Conservation (phyloP, 2,113 vertebrate species). For the Phocoena sinus region DNA sequence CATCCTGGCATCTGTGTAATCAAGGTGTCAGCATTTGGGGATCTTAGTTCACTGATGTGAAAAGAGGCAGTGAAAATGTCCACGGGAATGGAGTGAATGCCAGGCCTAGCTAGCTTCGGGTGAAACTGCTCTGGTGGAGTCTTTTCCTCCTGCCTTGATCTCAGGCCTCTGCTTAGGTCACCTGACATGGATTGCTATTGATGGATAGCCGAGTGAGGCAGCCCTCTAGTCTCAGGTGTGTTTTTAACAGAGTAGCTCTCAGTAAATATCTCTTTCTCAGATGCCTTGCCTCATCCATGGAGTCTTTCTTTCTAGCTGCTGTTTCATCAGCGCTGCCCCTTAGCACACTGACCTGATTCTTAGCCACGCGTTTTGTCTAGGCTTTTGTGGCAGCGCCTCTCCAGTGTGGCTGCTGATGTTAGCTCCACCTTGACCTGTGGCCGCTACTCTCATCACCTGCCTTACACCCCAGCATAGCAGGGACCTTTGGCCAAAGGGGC, state of each 20-base stretch:
- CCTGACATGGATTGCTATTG: constrained; percentile 39
- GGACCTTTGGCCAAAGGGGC: background rate
- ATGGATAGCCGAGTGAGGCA: constrained; percentile 43
- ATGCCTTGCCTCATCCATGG: constrained; percentile 26
- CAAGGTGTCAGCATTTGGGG: background rate
- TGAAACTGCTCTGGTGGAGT: background rate
- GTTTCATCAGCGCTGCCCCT: constrained; percentile 38
- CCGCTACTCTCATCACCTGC: background rate
- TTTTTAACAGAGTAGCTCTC: constrained; percentile 61
- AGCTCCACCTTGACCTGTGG: background rate
- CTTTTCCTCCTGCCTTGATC: constrained; percentile 44
- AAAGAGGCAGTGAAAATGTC: background rate
- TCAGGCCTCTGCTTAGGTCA: constrained; percentile 29
- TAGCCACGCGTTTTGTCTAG: background rate
- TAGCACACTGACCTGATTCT: constrained; percentile 61
- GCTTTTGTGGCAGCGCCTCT: background rate
- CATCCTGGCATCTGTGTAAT: background rate
- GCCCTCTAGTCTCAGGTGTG: constrained; percentile 53
- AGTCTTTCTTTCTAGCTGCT: constrained; percentile 45
- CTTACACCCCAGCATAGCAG: accelerated
- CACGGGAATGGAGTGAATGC: background rate
- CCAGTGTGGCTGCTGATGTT: background rate
- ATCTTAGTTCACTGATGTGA: background rate
- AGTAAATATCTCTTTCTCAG: constrained; percentile 56
- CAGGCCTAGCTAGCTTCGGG: background rate